Evolutionary conservation across 1,140 invertebrate species (phyloP).

Genomic region (Microplitis demolitor): DNA sequence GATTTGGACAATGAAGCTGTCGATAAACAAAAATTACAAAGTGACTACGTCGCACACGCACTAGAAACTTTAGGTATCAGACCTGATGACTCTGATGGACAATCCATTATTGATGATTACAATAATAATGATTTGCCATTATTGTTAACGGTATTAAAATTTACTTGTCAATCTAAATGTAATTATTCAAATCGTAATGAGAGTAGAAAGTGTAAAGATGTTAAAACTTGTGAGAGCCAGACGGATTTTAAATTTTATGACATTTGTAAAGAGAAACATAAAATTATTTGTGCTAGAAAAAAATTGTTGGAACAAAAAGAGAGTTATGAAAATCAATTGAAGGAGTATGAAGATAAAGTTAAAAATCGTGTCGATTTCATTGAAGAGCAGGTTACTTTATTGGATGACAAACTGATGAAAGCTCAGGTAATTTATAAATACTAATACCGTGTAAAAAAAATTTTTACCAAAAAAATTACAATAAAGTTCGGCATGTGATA

Average conservation of each 20-base stretch:
- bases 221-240: conserved; percentile 20
- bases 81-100: conserved; percentile 41
- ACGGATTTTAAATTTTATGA: conserved; percentile 5
- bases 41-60: conserved; percentile 51
- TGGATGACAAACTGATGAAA: conserved; percentile 51
- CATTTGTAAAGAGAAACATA: conserved; percentile 16
- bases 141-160: conserved; percentile 52
- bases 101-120: conserved; percentile 49
- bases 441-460: too few relatives aligned
- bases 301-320: conserved; percentile 52
- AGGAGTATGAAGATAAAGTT: conserved; percentile 46
- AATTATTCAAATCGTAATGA: conserved; percentile 36
- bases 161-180: conserved; percentile 31
- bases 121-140: conserved; percentile 43
- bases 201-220: neutral
- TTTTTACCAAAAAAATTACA: too few relatives aligned
- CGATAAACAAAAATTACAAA: conserved; percentile 44
- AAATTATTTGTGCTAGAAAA: conserved; percentile 39
- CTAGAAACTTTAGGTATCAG: conserved; percentile 55
- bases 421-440: conserved; percentile 42
- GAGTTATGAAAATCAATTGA: conserved; percentile 41
- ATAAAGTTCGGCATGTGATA: too few relatives aligned
- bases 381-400: conserved; percentile 45
- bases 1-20: conserved; percentile 13
- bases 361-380: conserved; percentile 42